These are phyloP conservation scores for Conchocele bisecta DNA, from an alignment of 2,888 invertebrate genomes.

Conservation along the genomic window DNA sequence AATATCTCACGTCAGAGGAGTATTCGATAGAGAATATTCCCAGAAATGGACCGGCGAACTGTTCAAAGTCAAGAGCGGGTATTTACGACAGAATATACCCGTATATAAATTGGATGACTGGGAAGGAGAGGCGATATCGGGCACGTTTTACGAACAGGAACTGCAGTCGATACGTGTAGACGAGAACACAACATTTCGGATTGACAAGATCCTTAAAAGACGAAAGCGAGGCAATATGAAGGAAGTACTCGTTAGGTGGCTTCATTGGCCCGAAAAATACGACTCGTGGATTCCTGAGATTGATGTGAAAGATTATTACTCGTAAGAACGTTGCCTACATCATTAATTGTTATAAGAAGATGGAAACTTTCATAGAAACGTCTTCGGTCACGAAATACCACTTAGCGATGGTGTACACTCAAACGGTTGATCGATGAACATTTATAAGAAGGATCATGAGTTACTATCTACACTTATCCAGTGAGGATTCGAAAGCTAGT, in stretches of 20 bases:
- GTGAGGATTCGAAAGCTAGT: too few relatives aligned
- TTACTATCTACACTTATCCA: too few relatives aligned
- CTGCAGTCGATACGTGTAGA: conserved; percentile 16
- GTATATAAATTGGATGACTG: conserved; percentile 27
- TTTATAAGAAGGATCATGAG: too few relatives aligned
- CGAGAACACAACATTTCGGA: conserved; percentile 10
- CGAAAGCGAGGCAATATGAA: neutral
- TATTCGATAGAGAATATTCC: conserved; percentile 28
- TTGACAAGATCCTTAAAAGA: conserved; percentile 12
- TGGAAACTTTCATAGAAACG: too few relatives aligned
- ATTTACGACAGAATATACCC: conserved; percentile 18
- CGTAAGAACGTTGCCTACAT: too few relatives aligned
- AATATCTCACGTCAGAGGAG: conserved; percentile 23
- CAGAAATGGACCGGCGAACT: conserved; percentile 46
- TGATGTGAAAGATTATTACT: conserved; percentile 1
- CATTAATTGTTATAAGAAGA: too few relatives aligned
- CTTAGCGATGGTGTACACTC: too few relatives aligned
- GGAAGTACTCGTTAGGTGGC: conserved; percentile 23
- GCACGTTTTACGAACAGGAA: conserved; percentile 21
- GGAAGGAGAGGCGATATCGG: conserved; percentile 16
- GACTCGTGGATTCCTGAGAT: conserved; percentile 24
- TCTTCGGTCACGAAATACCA: too few relatives aligned
- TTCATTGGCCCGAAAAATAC: conserved; percentile 35
- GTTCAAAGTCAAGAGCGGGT: conserved; percentile 29
- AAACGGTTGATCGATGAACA: too few relatives aligned